Evolutionary conservation across 2,888 invertebrate species (phyloP).

Genomic region (Drosophila neonasuta): DNA sequence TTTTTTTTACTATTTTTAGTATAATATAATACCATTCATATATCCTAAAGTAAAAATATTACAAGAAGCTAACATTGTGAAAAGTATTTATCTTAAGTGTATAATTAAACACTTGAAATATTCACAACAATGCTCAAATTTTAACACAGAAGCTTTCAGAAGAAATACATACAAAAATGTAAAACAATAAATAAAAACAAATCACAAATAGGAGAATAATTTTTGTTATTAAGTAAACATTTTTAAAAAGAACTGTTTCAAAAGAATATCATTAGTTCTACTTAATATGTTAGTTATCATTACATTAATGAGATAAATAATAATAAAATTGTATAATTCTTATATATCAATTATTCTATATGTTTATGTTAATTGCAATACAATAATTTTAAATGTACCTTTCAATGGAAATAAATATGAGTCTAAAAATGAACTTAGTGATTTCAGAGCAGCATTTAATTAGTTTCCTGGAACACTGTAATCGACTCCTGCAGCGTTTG

Average conservation of each 20-base stretch:
- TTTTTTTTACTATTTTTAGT: no score
- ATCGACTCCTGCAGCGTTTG: slow-evolving; percentile 20
- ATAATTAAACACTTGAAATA: not conserved
- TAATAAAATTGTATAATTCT: no score
- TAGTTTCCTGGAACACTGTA: slow-evolving; percentile 31
- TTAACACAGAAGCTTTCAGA: not conserved
- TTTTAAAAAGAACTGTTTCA: not conserved
- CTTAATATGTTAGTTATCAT: not conserved
- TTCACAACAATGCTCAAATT: not conserved
- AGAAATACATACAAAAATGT: not conserved
- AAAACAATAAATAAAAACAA: not conserved
- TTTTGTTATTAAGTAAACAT: not conserved
- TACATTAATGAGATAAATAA: no score
- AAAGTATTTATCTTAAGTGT: not conserved
- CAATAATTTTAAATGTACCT: no score
- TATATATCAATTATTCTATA: no score
- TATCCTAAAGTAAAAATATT: no score
- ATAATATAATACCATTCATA: no score
- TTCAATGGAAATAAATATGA: no score
- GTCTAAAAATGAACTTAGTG: not conserved
- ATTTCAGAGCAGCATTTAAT: not conserved
- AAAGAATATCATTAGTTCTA: not conserved
- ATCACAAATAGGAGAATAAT: not conserved
- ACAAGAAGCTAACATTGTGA: no score
- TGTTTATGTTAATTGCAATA: no score